Conservation (phyloP, 2,113 vertebrate genomes). For the Polypterus bichir region DNA sequence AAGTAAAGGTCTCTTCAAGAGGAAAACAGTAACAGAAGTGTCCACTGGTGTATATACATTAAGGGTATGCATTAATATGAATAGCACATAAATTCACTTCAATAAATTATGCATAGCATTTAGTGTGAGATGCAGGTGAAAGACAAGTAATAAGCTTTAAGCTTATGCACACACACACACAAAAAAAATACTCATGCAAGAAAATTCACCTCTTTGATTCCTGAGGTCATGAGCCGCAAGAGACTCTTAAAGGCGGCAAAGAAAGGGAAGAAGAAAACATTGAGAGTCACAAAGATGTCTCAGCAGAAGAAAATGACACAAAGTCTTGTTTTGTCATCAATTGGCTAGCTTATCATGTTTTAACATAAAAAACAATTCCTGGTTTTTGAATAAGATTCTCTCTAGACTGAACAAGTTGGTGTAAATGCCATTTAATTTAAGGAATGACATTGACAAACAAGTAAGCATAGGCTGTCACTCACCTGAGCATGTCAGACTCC, state of each 20-base stretch:
- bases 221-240: constrained; percentile 96
- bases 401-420: neutral
- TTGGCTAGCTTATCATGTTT: too few relatives aligned
- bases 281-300: neutral
- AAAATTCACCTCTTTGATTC: constrained; percentile 94
- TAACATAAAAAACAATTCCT: too few relatives aligned
- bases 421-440: constrained; percentile 29
- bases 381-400: neutral
- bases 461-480: neutral
- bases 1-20: too few relatives aligned
- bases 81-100: too few relatives aligned
- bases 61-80: too few relatives aligned
- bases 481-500: neutral
- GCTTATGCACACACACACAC: constrained; percentile 28
- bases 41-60: too few relatives aligned
- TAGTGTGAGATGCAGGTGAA: constrained; percentile 14
- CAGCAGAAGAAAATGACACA: too few relatives aligned
- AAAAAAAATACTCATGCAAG: constrained; percentile 52
- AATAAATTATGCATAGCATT: neutral
- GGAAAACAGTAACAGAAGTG: too few relatives aligned
- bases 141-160: constrained; percentile 10
- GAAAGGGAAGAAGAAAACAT: constrained; percentile 32
- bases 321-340: too few relatives aligned
- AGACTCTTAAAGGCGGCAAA: constrained; percentile 80
- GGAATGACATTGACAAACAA: neutral